phyloP scores from a whole-genome alignment of 37 sponge, comb jelly and placozoan species.

The Petrosia ficiformis region DNA sequence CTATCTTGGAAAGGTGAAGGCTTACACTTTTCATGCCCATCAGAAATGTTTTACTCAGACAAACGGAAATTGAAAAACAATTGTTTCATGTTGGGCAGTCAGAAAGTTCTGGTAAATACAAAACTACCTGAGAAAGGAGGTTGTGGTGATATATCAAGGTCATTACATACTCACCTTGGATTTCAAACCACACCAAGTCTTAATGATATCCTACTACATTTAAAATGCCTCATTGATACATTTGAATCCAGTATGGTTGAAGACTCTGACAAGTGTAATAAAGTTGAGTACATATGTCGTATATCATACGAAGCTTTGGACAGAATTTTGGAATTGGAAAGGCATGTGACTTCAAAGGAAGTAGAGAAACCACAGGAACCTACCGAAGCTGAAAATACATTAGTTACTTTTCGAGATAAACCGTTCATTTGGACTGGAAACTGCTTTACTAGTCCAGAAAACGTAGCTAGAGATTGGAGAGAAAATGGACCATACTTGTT shows the following conservation, averaged over 20 bases:
- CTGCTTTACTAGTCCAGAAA: background rate
- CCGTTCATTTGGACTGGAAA: constrained; percentile 9
- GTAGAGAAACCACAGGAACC: too few species aligned
- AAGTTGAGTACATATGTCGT: background rate
- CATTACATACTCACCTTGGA: background rate
- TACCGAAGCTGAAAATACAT: background rate
- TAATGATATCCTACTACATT: background rate
- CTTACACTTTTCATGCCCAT: background rate
- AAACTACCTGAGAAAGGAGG: background rate
- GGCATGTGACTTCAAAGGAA: too few species aligned
- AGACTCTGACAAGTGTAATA: background rate
- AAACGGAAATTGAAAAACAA: background rate
- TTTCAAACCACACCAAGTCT: background rate
- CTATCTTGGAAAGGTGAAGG: constrained; percentile 51
- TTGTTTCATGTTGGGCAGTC: constrained; percentile 22
- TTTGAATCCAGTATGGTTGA: background rate
- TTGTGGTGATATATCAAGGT: background rate
- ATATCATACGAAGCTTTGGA: background rate
- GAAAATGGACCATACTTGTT: constrained; percentile 16
- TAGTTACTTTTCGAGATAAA: background rate
- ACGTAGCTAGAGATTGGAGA: constrained; percentile 5
- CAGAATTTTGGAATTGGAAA: too few species aligned
- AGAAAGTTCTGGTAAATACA: constrained; percentile 8
- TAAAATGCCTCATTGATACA: background rate
- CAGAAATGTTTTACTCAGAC: background rate